A percentile compares a stretch with the other conserved stretches of the same genome.
These are phyloP conservation scores for Andricus curvator DNA, from an alignment of 2,888 invertebrate species.

Conservation along the genomic window DNA sequence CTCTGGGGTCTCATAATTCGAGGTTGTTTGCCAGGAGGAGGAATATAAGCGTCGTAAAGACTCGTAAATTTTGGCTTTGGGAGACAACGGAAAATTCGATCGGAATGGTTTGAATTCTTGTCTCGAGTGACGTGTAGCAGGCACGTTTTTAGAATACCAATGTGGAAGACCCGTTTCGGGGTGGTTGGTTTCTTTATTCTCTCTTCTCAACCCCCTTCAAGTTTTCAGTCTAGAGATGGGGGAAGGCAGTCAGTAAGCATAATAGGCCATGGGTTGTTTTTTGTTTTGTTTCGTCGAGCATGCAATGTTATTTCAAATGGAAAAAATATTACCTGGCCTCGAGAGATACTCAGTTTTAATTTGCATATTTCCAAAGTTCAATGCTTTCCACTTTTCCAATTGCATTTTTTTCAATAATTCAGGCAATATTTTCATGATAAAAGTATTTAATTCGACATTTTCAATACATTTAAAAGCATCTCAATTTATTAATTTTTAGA, in stretches of 20 bases:
- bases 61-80: slow-evolving; percentile 67
- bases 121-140: slow-evolving; percentile 71
- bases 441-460: no score
- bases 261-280: slow-evolving; percentile 5
- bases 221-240: neutral
- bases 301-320: slow-evolving; percentile 10
- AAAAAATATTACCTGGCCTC: neutral
- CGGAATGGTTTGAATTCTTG: slow-evolving; percentile 74
- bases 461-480: no score
- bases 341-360: neutral
- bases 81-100: slow-evolving; percentile 73
- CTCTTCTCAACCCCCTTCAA: slow-evolving; percentile 15
- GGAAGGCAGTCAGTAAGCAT: neutral
- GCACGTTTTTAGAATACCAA: slow-evolving; percentile 75
- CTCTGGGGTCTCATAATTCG: slow-evolving; percentile 22
- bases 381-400: neutral
- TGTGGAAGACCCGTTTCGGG: slow-evolving; percentile 55
- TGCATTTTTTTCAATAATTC: neutral
- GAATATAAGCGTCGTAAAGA: slow-evolving; percentile 49
- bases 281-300: neutral
- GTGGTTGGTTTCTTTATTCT: slow-evolving; percentile 48
- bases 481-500: no score
- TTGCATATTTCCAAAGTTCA: neutral
- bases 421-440: no score
- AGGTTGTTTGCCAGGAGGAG: slow-evolving; percentile 25